A percentile compares a stretch with the other conserved stretches of the same genome.
These are phyloP conservation scores for Drosophila malerkotliana DNA, from an alignment of 1,140 invertebrate genomes.

Conservation along the genomic window DNA sequence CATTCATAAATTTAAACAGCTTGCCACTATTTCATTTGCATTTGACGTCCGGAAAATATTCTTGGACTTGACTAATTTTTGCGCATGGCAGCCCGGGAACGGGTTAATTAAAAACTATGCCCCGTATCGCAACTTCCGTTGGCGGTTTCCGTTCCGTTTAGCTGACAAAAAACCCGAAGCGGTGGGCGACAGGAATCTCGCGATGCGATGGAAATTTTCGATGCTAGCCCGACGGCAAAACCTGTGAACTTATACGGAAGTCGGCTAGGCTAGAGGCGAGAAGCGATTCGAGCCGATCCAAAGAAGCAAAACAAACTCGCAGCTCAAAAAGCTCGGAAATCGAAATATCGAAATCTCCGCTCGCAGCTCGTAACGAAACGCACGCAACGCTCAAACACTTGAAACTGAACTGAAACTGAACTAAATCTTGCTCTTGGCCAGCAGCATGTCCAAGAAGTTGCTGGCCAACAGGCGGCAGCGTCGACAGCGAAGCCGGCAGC, in stretches of 20 bases:
- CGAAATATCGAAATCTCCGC: conserved; percentile 58
- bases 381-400: conserved; percentile 83
- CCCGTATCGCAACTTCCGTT: conserved; percentile 70
- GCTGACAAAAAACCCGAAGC: background rate
- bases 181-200: conserved; percentile 72
- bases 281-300: background rate
- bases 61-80: conserved; percentile 59
- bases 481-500: conserved; percentile 56
- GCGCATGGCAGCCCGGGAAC: conserved; percentile 8
- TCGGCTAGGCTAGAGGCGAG: conserved; percentile 23
- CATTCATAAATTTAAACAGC: conserved; percentile 62
- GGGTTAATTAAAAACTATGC: conserved; percentile 72
- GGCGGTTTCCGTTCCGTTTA: conserved; percentile 52
- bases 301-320: conserved; percentile 1
- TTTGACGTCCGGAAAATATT: conserved; percentile 67
- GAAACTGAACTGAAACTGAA: conserved; percentile 83
- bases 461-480: conserved; percentile 67
- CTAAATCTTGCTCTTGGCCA: conserved; percentile 82
- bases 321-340: background rate
- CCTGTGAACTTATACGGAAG: conserved; percentile 55
- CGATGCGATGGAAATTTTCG: conserved; percentile 39
- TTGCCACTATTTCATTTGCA: conserved; percentile 61
- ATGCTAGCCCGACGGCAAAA: conserved; percentile 53
- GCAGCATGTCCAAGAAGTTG: conserved; percentile 83
- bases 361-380: conserved; percentile 70